These are phyloP conservation scores for Cygnus buccinator DNA, from an alignment of 2,113 vertebrate species.

Conservation along the genomic window DNA sequence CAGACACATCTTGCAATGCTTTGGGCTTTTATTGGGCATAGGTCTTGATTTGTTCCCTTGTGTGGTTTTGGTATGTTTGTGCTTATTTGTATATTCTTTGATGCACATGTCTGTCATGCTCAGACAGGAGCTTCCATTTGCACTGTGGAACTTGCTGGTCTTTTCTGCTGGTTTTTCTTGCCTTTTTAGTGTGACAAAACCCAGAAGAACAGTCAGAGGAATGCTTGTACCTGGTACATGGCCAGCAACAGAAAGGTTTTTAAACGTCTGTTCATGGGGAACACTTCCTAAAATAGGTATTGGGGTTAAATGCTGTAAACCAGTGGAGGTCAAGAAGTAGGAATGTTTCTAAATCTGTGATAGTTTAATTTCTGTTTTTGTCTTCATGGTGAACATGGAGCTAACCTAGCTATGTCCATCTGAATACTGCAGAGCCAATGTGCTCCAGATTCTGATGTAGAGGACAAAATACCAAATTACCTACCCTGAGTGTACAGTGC, in stretches of 20 bases:
- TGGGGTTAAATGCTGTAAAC: background rate
- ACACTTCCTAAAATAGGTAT: background rate
- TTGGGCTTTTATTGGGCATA: background rate
- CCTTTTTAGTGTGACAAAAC: background rate
- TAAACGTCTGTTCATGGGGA: background rate
- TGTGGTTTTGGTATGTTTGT: background rate
- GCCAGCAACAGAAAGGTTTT: background rate
- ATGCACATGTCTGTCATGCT: rapidly evolving
- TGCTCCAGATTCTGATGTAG: background rate
- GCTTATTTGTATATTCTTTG: background rate
- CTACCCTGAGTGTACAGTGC: background rate
- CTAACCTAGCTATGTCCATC: background rate
- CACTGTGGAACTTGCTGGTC: background rate
- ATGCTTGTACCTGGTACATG: background rate
- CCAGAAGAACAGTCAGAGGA: background rate
- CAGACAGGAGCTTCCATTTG: background rate
- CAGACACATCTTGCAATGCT: background rate
- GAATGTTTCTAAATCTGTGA: background rate
- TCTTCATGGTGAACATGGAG: background rate
- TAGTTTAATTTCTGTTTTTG: background rate
- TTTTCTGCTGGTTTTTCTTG: background rate
- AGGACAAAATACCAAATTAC: background rate
- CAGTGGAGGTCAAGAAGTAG: rapidly evolving
- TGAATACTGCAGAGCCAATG: background rate
- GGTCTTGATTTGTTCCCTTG: background rate